These are phyloP conservation scores for Drosophila anomalata DNA, from an alignment of 2,888 invertebrate genomes.

Conservation along the genomic window DNA sequence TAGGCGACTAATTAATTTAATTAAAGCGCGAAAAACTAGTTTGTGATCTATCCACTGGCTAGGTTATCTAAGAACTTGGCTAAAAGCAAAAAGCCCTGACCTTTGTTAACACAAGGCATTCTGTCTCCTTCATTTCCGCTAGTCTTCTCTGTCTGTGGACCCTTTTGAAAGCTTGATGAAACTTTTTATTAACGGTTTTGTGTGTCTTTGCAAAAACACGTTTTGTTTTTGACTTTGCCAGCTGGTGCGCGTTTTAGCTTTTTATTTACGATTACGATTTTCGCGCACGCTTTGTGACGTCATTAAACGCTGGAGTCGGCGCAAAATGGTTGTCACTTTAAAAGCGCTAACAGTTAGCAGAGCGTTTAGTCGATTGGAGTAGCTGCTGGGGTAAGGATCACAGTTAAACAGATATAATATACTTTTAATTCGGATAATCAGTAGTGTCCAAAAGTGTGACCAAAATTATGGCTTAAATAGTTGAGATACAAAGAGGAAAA, in stretches of 20 bases:
- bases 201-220: slow-evolving; percentile 38
- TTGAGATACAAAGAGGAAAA: neutral
- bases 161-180: slow-evolving; percentile 1
- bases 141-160: neutral
- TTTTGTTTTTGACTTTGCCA: slow-evolving; percentile 21
- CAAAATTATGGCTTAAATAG: neutral
- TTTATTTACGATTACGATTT: slow-evolving; percentile 27
- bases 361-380: slow-evolving; percentile 61
- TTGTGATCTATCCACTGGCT: slow-evolving; percentile 12
- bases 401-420: slow-evolving; percentile 4
- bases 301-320: slow-evolving; percentile 19
- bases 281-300: slow-evolving; percentile 49
- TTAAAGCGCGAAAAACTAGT: slow-evolving; percentile 24
- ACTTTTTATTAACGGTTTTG: slow-evolving; percentile 9
- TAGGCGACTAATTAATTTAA: slow-evolving; percentile 18
- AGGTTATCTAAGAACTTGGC: slow-evolving; percentile 6
- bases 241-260: slow-evolving; percentile 10
- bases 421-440: neutral
- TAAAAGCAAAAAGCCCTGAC: slow-evolving; percentile 27
- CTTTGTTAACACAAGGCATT: slow-evolving; percentile 28
- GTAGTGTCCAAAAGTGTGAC: neutral
- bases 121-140: neutral
- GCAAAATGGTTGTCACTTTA: slow-evolving; percentile 44
- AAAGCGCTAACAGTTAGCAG: slow-evolving; percentile 43
- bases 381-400: slow-evolving; percentile 64